A percentile compares a stretch with the other conserved stretches of the same genome.
Evolutionary conservation across 2,888 invertebrate genomes (phyloP).

Genomic region (Leptopilina myrica): DNA sequence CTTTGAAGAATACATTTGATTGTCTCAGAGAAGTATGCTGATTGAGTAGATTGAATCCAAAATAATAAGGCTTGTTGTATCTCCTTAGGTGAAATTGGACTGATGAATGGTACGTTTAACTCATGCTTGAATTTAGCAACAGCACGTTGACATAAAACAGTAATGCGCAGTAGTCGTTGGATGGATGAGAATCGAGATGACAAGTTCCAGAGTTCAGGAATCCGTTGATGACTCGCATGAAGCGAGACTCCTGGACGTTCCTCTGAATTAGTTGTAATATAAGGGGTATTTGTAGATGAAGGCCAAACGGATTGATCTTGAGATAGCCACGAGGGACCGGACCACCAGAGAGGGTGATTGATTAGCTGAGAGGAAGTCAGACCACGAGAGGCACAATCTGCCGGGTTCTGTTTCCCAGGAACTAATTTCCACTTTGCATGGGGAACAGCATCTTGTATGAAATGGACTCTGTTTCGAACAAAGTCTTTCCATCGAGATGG

Average conservation of each 20-base stretch:
- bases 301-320: conserved; percentile 41
- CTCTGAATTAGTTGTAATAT: not conserved
- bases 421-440: conserved; percentile 46
- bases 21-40: not conserved
- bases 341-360: conserved; percentile 45
- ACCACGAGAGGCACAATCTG: conserved; percentile 53
- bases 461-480: not conserved
- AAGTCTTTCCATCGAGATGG: not conserved
- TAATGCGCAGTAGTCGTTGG: not conserved
- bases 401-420: conserved; percentile 52
- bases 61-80: conserved; percentile 9
- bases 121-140: not conserved
- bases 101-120: not conserved
- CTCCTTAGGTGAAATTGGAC: not conserved
- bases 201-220: not conserved
- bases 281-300: not conserved
- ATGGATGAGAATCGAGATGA: not conserved
- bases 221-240: not conserved
- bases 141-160: not conserved
- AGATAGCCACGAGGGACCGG: conserved; percentile 47
- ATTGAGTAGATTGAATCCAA: conserved; percentile 35
- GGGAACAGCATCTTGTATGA: not conserved
- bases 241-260: conserved; percentile 16
- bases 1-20: conserved; percentile 7
- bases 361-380: conserved; percentile 43